Percentiles rank a stretch among this genome's conserved stretches.
Evolutionary conservation across 2,888 invertebrate genomes (phyloP).

Genomic region (Galerucella calmariensis): DNA sequence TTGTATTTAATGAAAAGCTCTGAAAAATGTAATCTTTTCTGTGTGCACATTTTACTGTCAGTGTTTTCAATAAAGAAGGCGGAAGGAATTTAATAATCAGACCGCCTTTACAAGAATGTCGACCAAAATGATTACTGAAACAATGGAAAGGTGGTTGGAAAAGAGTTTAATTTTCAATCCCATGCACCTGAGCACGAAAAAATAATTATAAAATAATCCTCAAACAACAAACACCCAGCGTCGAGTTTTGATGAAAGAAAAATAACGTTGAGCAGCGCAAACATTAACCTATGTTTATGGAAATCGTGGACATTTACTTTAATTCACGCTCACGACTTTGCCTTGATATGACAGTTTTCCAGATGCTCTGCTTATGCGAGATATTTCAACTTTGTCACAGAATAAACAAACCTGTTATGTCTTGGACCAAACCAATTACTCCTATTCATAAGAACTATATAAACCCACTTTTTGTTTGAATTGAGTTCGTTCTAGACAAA

Average conservation of each 20-base stretch:
- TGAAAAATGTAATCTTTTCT: background rate
- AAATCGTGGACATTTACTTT: too few species aligned
- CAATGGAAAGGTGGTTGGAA: slow-evolving; percentile 6
- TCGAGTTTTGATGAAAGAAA: slow-evolving; percentile 4
- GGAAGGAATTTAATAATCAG: slow-evolving; percentile 2
- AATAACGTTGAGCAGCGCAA: background rate
- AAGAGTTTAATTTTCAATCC: slow-evolving; percentile 10
- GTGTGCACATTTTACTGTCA: background rate
- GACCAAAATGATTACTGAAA: background rate
- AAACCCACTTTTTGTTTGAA: too few species aligned
- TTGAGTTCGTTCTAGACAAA: too few species aligned
- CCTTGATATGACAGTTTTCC: too few species aligned
- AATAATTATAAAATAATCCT: slow-evolving; percentile 18
- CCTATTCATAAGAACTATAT: too few species aligned
- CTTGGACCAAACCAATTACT: too few species aligned
- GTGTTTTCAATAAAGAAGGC: background rate
- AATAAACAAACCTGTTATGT: too few species aligned
- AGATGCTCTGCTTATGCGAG: too few species aligned
- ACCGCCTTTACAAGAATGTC: background rate
- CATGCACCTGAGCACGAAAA: slow-evolving; percentile 8
- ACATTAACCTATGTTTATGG: background rate
- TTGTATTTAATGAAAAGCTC: background rate
- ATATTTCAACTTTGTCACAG: too few species aligned
- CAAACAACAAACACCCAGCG: background rate
- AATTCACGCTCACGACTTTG: too few species aligned